These are phyloP conservation scores for Drosophila lutescens DNA, from an alignment of 2,888 invertebrate genomes.

Conservation along the genomic window DNA sequence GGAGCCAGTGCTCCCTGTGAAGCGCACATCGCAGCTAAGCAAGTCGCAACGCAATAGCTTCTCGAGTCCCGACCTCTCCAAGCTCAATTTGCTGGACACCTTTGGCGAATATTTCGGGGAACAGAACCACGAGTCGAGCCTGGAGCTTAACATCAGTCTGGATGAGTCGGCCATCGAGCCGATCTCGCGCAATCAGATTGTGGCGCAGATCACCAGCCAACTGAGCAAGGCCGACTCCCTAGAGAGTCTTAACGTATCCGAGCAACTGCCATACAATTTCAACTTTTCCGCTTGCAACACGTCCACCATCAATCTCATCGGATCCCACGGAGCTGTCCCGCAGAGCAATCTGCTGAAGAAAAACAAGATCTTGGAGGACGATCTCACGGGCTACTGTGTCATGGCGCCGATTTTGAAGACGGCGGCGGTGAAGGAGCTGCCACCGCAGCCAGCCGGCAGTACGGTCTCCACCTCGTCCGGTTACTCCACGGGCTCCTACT, in stretches of 20 bases:
- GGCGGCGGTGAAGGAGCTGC: constrained; percentile 31
- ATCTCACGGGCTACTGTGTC: constrained; percentile 82
- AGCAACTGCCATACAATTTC: constrained; percentile 82
- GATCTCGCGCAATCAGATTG: constrained; percentile 40
- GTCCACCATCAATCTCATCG: constrained; percentile 83
- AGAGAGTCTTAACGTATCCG: constrained; percentile 82
- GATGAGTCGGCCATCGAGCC: constrained; percentile 70
- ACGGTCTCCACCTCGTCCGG: constrained; percentile 78
- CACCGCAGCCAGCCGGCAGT: constrained; percentile 47
- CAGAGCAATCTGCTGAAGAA: constrained; percentile 55
- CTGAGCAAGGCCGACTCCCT: constrained; percentile 66
- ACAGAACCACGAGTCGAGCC: constrained; percentile 63
- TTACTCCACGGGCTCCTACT: constrained; percentile 76
- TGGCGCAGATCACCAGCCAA: constrained; percentile 49
- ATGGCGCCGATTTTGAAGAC: constrained; percentile 83
- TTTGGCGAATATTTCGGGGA: constrained; percentile 70
- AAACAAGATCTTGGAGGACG: constrained; percentile 80
- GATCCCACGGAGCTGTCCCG: constrained; percentile 78
- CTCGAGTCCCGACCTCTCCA: constrained; percentile 84
- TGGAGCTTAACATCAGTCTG: constrained; percentile 69
- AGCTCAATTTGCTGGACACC: constrained; percentile 79
- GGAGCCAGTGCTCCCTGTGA: constrained; percentile 32
- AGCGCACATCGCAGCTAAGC: constrained; percentile 38
- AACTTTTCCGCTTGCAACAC: constrained; percentile 84
- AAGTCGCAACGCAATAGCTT: constrained; percentile 83